These are phyloP conservation scores for Ceratina calcarata DNA, from an alignment of 1,140 invertebrate genomes.

Conservation along the genomic window DNA sequence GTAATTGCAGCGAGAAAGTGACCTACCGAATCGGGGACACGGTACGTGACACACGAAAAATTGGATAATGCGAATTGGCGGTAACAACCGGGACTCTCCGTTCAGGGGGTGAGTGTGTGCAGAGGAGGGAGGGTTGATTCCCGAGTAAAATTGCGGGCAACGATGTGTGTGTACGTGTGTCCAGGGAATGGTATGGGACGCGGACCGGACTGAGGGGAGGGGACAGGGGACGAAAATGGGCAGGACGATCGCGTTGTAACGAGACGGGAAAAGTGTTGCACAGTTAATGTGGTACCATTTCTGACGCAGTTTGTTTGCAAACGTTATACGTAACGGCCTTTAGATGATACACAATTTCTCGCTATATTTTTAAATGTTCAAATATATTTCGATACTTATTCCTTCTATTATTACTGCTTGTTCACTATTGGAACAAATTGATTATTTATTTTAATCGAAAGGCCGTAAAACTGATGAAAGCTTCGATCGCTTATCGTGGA, in stretches of 20 bases:
- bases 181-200: neutral
- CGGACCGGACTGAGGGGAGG: neutral
- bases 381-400: too few relatives aligned
- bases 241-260: constrained; percentile 42
- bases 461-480: neutral
- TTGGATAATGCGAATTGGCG: constrained; percentile 53
- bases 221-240: constrained; percentile 21
- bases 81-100: constrained; percentile 27
- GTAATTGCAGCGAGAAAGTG: constrained; percentile 52
- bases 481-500: neutral
- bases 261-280: constrained; percentile 21
- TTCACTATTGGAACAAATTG: neutral
- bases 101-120: too few relatives aligned
- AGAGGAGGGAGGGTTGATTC: neutral
- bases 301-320: constrained; percentile 21
- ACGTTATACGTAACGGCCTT: too few relatives aligned
- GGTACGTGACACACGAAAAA: constrained; percentile 51
- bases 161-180: constrained; percentile 32
- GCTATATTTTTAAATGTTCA: too few relatives aligned
- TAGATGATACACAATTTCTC: too few relatives aligned
- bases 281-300: constrained; percentile 42
- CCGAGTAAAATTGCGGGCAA: constrained; percentile 42
- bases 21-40: constrained; percentile 43
- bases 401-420: too few relatives aligned
- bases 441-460: constrained; percentile 11